These are phyloP conservation scores for Balanococcus diminutus DNA, from an alignment of 2,888 invertebrate species.

Conservation along the genomic window DNA sequence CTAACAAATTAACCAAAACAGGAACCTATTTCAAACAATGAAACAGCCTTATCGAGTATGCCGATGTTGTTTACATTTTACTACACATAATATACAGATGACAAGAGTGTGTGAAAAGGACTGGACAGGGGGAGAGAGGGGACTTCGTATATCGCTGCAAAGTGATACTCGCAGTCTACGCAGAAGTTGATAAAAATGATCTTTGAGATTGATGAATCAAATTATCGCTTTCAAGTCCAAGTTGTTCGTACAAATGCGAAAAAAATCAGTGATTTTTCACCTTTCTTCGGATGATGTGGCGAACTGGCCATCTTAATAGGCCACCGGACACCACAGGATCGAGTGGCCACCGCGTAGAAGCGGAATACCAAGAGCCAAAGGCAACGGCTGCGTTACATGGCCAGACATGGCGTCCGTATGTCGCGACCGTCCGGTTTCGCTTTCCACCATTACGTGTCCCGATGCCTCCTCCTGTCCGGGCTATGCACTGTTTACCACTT, in stretches of 20 bases:
- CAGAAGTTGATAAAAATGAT: too few relatives aligned
- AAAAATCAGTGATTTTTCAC: too few relatives aligned
- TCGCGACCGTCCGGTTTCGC: constrained; percentile 50
- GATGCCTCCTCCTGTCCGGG: not conserved
- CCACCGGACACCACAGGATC: too few relatives aligned
- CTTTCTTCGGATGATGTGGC: not conserved
- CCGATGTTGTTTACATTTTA: constrained; percentile 30
- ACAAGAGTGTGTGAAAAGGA: too few relatives aligned
- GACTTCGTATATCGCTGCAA: not conserved
- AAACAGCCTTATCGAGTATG: not conserved
- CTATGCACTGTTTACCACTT: not conserved
- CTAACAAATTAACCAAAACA: constrained; percentile 37
- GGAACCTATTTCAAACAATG: constrained; percentile 10
- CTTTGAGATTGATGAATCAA: too few relatives aligned
- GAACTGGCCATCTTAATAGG: not conserved
- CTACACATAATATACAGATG: too few relatives aligned
- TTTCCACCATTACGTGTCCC: not conserved
- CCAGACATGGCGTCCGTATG: constrained; percentile 46
- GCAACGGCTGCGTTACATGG: not conserved
- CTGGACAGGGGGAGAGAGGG: not conserved
- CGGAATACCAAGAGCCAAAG: too few relatives aligned
- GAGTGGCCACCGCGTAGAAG: not conserved
- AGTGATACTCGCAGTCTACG: too few relatives aligned
- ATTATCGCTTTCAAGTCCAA: too few relatives aligned
- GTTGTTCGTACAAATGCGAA: too few relatives aligned